phyloP scores from a whole-genome alignment of 2,888 invertebrate genomes.

The Homarus gammarus region DNA sequence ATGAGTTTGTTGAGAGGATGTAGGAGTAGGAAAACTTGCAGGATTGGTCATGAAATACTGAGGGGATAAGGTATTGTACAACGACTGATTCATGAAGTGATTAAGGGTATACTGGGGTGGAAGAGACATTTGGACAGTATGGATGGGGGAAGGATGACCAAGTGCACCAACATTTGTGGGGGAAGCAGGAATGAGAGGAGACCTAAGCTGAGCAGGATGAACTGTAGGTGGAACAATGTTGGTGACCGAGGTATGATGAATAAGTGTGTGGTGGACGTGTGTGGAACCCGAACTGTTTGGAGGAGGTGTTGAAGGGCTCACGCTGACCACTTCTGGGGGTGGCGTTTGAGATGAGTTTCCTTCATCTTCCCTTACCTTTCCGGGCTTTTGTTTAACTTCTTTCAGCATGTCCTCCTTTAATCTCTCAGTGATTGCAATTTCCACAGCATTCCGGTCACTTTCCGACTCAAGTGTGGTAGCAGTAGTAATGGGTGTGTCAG shows the following conservation, averaged over 20 bases:
- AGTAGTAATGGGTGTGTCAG: not conserved
- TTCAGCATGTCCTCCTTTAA: constrained; percentile 5
- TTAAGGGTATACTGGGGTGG: constrained; percentile 43
- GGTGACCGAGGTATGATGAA: constrained; percentile 49
- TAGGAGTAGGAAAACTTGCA: not conserved
- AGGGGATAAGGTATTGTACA: constrained; percentile 22
- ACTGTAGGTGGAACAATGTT: constrained; percentile 40
- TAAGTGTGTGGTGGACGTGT: constrained; percentile 49
- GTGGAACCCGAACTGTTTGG: not conserved
- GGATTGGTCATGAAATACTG: not conserved
- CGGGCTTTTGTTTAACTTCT: constrained; percentile 6
- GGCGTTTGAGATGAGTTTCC: not conserved
- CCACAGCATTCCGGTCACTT: not conserved
- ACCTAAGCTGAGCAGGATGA: not conserved
- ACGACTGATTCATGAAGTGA: constrained; percentile 42
- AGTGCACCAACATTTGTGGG: not conserved
- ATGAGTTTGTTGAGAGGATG: not conserved
- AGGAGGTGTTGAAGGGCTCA: not conserved
- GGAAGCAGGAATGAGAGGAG: not conserved
- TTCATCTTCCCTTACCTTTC: constrained; percentile 35
- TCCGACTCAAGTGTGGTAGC: not conserved
- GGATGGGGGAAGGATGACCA: not conserved
- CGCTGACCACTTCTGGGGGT: not conserved
- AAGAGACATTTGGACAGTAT: constrained; percentile 25
- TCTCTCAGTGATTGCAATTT: not conserved